phyloP scores from a whole-genome alignment of 2,113 vertebrate species.

The Microtus pennsylvanicus region DNA sequence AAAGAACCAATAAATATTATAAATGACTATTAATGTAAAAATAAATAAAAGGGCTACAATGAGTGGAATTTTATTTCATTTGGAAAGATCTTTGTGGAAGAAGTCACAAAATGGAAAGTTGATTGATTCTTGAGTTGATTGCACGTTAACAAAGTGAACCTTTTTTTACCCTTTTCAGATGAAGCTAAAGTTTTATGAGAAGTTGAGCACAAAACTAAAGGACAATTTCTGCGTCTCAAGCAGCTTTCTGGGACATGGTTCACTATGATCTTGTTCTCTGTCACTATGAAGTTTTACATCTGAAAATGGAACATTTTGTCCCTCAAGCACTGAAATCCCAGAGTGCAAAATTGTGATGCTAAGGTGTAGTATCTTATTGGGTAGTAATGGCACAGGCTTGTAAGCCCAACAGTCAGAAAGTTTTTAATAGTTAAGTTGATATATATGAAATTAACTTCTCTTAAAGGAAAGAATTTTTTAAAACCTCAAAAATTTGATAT shows the following conservation, averaged over 20 bases:
- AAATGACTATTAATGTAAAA: background rate
- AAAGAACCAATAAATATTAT: background rate
- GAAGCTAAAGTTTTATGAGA: background rate
- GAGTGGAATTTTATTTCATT: background rate
- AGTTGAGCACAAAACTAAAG: background rate
- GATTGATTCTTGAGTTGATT: background rate
- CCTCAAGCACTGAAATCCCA: background rate
- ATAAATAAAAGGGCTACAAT: background rate
- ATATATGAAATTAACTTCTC: constrained; percentile 11
- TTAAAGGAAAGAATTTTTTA: background rate
- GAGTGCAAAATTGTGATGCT: background rate
- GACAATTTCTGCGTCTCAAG: background rate
- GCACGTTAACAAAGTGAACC: background rate
- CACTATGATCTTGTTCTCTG: background rate
- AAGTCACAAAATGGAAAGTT: background rate
- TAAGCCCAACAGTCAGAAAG: background rate
- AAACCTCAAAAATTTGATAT: background rate
- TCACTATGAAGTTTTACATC: background rate
- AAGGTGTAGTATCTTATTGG: background rate
- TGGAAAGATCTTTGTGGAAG: background rate
- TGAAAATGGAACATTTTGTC: background rate
- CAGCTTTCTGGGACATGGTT: background rate
- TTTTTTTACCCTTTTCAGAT: background rate
- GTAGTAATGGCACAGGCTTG: too few relatives aligned
- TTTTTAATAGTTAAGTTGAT: background rate